Conservation (phyloP, 2,113 vertebrate genomes). For the Ciconia maguari region DNA sequence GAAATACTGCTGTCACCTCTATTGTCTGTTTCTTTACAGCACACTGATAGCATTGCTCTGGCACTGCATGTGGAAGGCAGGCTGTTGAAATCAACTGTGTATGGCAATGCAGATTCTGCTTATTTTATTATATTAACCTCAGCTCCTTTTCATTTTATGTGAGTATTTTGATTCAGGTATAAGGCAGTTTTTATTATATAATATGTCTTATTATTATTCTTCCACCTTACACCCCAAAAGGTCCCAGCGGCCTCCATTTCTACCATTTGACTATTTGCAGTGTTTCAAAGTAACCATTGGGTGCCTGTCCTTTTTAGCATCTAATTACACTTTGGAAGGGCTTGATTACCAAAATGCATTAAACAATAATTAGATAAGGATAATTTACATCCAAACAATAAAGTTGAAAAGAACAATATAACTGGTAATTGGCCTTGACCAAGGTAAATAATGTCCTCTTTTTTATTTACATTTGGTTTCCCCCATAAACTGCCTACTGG, state of each 20-base stretch:
- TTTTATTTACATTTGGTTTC: conserved; percentile 83
- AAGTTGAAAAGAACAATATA: conserved; percentile 77
- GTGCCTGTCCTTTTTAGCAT: conserved; percentile 62
- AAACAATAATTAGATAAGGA: conserved; percentile 78
- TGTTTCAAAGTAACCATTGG: conserved; percentile 10
- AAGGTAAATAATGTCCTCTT: conserved; percentile 78
- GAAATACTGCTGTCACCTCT: background rate
- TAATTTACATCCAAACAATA: conserved; percentile 73
- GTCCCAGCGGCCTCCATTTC: background rate
- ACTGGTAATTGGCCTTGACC: conserved; percentile 79
- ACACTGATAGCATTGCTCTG: fast-evolving
- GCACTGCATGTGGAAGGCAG: background rate
- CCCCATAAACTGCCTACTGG: conserved; percentile 80
- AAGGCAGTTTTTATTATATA: background rate
- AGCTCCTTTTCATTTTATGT: background rate
- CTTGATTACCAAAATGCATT: conserved; percentile 74
- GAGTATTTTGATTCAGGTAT: background rate
- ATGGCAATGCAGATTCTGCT: background rate
- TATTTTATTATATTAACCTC: background rate
- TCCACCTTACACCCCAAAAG: background rate
- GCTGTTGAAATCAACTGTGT: background rate
- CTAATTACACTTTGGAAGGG: conserved; percentile 66
- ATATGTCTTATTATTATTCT: background rate
- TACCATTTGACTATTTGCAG: background rate
- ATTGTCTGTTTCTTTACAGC: background rate